These are phyloP conservation scores for Bombus consobrinus DNA, from an alignment of 1,140 invertebrate genomes.

Conservation along the genomic window DNA sequence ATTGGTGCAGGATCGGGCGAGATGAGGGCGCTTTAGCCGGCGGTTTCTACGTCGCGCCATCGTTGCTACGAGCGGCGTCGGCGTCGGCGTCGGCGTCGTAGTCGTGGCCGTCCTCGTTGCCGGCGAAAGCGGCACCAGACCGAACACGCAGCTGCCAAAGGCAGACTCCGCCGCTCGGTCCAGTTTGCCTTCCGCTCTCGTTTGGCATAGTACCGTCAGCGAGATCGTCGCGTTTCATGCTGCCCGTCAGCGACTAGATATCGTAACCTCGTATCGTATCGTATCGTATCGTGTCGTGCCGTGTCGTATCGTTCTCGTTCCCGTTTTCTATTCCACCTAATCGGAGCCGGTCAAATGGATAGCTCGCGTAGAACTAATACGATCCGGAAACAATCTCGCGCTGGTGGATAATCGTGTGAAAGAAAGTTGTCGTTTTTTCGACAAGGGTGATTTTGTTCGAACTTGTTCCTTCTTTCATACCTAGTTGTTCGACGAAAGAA, in stretches of 20 bases:
- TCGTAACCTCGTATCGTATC: not conserved
- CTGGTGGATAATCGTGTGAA: slow-evolving; percentile 33
- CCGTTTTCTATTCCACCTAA: not conserved
- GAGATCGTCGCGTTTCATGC: slow-evolving; percentile 43
- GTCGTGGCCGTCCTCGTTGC: slow-evolving; percentile 59
- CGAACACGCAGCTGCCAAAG: slow-evolving; percentile 61
- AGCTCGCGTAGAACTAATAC: not conserved
- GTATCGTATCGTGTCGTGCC: not conserved
- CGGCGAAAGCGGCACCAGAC: slow-evolving; percentile 64
- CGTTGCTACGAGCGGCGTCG: slow-evolving; percentile 73
- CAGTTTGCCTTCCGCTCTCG: slow-evolving; percentile 66
- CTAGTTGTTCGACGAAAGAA: not conserved
- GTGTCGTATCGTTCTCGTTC: not conserved
- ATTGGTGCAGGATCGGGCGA: slow-evolving; percentile 49
- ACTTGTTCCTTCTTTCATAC: not conserved
- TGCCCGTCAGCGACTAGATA: not conserved
- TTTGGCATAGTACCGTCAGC: slow-evolving; percentile 52
- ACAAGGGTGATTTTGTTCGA: slow-evolving; percentile 16
- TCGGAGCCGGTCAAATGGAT: not conserved
- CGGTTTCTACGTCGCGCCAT: slow-evolving; percentile 69
- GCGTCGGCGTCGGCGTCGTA: slow-evolving; percentile 60
- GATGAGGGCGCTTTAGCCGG: slow-evolving; percentile 66
- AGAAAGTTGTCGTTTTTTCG: not conserved
- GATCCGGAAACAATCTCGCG: not conserved
- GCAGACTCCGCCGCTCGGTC: slow-evolving; percentile 64